Evolutionary conservation across 2,888 invertebrate species (phyloP).

Genomic region (Lapara coniferarum): DNA sequence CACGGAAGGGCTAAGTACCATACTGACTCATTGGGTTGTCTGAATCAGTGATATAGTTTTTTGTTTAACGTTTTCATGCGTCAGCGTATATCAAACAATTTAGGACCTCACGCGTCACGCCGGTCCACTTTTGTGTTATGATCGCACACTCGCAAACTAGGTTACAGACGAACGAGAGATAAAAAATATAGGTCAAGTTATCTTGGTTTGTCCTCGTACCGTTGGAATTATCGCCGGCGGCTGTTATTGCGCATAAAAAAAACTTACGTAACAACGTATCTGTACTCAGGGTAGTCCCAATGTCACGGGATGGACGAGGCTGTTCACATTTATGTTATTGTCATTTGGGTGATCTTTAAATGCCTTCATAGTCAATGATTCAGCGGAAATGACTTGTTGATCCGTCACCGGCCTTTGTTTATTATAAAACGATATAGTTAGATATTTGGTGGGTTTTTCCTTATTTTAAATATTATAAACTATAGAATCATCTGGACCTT

Average conservation of each 20-base stretch:
- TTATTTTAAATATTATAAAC: background rate
- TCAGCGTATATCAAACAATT: conserved; percentile 33
- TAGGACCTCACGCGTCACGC: conserved; percentile 50
- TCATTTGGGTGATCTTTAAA: conserved; percentile 1
- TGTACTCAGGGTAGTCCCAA: conserved; percentile 40
- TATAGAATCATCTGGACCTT: background rate
- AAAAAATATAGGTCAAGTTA: conserved; percentile 84
- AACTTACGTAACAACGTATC: conserved; percentile 61
- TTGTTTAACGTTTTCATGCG: conserved; percentile 17
- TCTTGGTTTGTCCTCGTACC: conserved; percentile 79
- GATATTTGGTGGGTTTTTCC: background rate
- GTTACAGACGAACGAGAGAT: conserved; percentile 77
- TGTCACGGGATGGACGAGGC: conserved; percentile 33
- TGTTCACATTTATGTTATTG: conserved; percentile 1
- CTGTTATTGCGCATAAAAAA: conserved; percentile 74
- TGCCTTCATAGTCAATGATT: conserved; percentile 26
- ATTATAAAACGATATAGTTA: background rate
- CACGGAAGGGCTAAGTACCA: conserved; percentile 13
- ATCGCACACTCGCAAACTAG: conserved; percentile 66
- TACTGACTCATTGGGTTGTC: conserved; percentile 15
- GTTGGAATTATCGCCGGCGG: conserved; percentile 74
- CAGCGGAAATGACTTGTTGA: conserved; percentile 23
- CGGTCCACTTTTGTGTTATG: conserved; percentile 61
- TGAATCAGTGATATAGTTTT: conserved; percentile 20
- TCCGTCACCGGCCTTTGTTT: conserved; percentile 16